Base-by-base conservation (phyloP, 2,888 invertebrate species). In the Desoria tigrina region DNA sequence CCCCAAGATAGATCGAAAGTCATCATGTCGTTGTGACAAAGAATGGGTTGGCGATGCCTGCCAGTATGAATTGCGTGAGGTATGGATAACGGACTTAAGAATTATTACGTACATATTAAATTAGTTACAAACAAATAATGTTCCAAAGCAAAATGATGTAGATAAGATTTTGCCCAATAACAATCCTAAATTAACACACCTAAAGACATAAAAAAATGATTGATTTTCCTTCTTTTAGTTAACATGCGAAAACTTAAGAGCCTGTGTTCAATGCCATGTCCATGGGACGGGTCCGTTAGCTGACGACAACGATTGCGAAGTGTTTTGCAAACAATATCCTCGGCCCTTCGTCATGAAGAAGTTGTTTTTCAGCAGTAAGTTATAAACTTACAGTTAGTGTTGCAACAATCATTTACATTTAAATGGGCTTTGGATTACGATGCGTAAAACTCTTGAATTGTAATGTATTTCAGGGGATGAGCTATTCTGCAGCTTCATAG, bases 171-270 rank as follows among this genome's bases (percentile, higher is more conserved):
- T n/a, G n/a, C n/a, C n/a, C n/a, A n/a, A n/a, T n/a, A n/a, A n/a
- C n/a, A n/a, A n/a, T n/a, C n/a, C n/a, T n/a, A n/a, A n/a, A n/a
- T n/a, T n/a, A 11, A 32, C 32, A 32, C 32, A 32, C 32, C 32
- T n/a, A n/a, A n/a, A n/a, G n/a, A n/a, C n/a, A n/a, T n/a, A n/a
- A n/a, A n/a, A n/a, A n/a, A n/a, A n/a, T n/a, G n/a, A n/a, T n/a
- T n/a, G n/a, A n/a, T n/a, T n/a, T n/a, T 32, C 32, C 4, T 32
- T 28, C 63, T 54, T 55, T 7, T 50, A 67, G 64, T 49, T 64
- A 23, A 67, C 23, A 18, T 67, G 67, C 54, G 64, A 63, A 49
- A 67, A 67, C 26, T 55, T 64, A 60, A 60, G 64, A 14, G 37
- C 39, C 42, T 67, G 67, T 49, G 57, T 67, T 21, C 42, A 63